Conservation (phyloP, 2,888 invertebrate species). For the Hypsopygia costalis region DNA sequence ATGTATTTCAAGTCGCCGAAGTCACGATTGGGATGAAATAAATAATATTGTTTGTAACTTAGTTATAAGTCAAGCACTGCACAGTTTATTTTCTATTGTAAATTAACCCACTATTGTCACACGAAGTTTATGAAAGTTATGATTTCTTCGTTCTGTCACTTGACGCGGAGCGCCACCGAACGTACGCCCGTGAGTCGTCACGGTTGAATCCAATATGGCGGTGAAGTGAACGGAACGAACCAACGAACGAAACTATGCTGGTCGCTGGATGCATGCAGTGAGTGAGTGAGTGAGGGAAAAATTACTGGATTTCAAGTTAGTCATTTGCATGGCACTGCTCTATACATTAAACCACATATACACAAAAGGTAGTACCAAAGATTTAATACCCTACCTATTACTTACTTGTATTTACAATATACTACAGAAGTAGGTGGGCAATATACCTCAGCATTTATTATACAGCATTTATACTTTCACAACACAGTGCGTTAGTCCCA, state of each 20-base stretch:
- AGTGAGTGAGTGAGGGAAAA: no score
- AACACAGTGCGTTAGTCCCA: no score
- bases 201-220: constrained; percentile 69
- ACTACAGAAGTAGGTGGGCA: no score
- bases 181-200: constrained; percentile 38
- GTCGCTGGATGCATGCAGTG: neutral
- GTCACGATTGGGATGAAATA: constrained; percentile 32
- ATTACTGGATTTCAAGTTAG: no score
- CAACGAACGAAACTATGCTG: neutral
- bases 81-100: constrained; percentile 29
- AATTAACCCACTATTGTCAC: constrained; percentile 13
- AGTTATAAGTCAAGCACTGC: constrained; percentile 33
- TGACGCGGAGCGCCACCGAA: constrained; percentile 42
- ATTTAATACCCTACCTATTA: no score
- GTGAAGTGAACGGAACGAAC: constrained; percentile 18
- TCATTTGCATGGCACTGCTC: no score
- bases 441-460: no score
- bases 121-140: constrained; percentile 54
- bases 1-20: constrained; percentile 64
- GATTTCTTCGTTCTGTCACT: constrained; percentile 68
- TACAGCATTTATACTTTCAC: no score
- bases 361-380: no score
- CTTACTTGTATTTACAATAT: no score
- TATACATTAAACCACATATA: no score
- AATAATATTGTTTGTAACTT: constrained; percentile 9